These are phyloP conservation scores for Xenopus tropicalis DNA, from an alignment of 2,113 vertebrate species.

Conservation along the genomic window DNA sequence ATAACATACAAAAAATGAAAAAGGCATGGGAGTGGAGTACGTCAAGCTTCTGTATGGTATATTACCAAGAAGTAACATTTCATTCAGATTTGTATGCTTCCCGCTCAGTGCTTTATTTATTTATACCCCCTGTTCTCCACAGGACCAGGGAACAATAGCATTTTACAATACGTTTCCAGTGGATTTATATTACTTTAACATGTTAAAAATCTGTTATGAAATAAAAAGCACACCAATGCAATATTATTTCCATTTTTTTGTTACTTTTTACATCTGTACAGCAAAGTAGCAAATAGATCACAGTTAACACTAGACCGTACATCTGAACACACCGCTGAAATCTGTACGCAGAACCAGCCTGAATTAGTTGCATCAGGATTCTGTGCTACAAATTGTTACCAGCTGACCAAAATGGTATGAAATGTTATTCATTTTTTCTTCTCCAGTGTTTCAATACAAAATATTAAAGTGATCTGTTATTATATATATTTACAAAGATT, in stretches of 20 bases:
- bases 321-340: constrained; percentile 13
- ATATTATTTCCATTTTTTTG: constrained; percentile 15
- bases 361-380: background rate
- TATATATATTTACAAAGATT: constrained; percentile 40
- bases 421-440: constrained; percentile 1
- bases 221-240: constrained; percentile 34
- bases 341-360: background rate
- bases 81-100: constrained; percentile 34
- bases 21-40: no score
- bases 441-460: constrained; percentile 31
- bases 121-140: constrained; percentile 19
- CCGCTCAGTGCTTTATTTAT: constrained; percentile 37
- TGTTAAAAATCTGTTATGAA: constrained; percentile 39
- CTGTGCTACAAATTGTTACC: background rate
- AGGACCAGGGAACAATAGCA: constrained; percentile 23
- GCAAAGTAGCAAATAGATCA: constrained; percentile 35
- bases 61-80: constrained; percentile 1
- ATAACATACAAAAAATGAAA: no score
- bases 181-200: constrained; percentile 41
- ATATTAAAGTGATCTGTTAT: constrained; percentile 26
- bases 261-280: constrained; percentile 45
- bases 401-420: background rate
- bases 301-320: constrained; percentile 13
- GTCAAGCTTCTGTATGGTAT: no score
- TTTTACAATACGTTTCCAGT: constrained; percentile 37